Conservation (phyloP, 2,888 invertebrate species). For the Metallyticus violacea region DNA sequence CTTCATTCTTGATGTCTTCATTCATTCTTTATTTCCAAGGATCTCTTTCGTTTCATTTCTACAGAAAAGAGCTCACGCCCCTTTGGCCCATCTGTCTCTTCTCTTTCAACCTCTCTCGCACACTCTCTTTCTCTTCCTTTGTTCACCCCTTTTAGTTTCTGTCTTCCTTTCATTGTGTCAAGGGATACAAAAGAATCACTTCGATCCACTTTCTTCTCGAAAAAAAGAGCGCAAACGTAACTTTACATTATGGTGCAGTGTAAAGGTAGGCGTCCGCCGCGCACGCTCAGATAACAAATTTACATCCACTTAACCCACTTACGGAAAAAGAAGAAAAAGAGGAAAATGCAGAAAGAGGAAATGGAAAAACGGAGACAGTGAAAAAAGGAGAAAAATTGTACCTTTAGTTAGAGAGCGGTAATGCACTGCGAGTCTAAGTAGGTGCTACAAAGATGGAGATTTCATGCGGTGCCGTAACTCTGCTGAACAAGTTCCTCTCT, state of each 20-base stretch:
- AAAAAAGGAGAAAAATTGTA: background rate
- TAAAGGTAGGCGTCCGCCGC: background rate
- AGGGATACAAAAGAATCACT: background rate
- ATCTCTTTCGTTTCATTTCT: background rate
- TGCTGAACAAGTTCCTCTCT: background rate
- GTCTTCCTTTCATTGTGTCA: background rate
- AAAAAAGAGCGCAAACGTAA: background rate
- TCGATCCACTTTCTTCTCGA: background rate
- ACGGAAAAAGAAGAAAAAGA: background rate
- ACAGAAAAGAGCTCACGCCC: background rate
- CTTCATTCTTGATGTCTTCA: background rate
- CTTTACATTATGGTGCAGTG: background rate
- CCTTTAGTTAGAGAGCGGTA: background rate
- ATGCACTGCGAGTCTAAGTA: background rate
- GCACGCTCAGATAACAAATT: background rate
- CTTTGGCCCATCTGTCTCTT: too few relatives aligned
- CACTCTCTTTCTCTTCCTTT: too few relatives aligned
- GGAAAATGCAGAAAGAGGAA: background rate
- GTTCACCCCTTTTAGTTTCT: background rate
- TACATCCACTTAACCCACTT: background rate
- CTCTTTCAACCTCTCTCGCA: too few relatives aligned
- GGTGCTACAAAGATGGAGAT: background rate
- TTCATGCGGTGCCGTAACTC: background rate
- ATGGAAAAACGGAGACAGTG: background rate
- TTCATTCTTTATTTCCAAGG: background rate